phyloP scores from a whole-genome alignment of 2,797 vertebrate genomes.

The Trachops cirrhosus region DNA sequence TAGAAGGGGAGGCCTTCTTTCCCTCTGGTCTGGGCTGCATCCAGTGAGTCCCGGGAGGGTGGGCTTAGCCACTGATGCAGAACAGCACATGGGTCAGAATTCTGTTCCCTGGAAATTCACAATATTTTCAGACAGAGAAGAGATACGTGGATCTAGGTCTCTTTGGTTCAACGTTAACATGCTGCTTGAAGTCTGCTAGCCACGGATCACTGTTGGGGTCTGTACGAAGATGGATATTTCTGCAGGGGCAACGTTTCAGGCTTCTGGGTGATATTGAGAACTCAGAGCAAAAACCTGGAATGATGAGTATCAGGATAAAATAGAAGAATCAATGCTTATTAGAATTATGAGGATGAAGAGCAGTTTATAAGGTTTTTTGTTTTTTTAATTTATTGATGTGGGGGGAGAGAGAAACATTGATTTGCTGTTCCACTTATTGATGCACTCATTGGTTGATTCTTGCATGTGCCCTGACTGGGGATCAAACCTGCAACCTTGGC shows the following conservation, averaged over 20 bases:
- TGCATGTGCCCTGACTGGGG: too few relatives aligned
- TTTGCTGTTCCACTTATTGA: too few relatives aligned
- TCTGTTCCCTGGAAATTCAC: background rate
- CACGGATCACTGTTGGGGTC: accelerated
- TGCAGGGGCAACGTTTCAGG: background rate
- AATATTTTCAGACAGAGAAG: background rate
- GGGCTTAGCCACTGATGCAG: background rate
- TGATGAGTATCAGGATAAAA: background rate
- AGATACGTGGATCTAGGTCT: accelerated
- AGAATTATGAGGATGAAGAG: background rate
- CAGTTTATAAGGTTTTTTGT: background rate
- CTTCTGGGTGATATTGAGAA: background rate
- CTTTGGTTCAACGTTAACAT: background rate
- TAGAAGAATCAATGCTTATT: background rate
- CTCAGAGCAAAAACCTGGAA: background rate
- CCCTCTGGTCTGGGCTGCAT: background rate
- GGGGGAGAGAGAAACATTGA: too few relatives aligned
- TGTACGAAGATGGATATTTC: background rate
- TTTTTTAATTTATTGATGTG: too few relatives aligned
- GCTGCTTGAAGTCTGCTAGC: background rate
- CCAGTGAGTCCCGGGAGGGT: accelerated
- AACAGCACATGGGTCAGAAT: accelerated
- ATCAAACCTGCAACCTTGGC: too few relatives aligned
- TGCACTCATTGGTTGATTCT: too few relatives aligned
- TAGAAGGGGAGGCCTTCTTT: background rate